Base-by-base conservation (phyloP, 2,888 invertebrate species). In the Danaus chrysippus region DNA sequence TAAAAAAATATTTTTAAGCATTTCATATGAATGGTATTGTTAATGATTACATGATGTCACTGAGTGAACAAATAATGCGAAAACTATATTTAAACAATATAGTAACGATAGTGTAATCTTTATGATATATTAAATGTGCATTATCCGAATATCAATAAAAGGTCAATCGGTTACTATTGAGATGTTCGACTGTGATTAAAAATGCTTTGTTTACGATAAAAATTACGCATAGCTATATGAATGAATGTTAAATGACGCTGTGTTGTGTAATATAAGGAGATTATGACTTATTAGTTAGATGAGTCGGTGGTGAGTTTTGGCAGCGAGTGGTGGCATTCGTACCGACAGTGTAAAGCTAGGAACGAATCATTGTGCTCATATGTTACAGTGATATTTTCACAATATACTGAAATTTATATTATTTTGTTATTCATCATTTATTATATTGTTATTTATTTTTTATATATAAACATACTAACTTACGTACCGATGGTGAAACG, bases 351-450 rank as follows among this genome's bases (percentile, higher is more conserved):
- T 70, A 68, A 64, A 68, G 65, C 71, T 70, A 74, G 72, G 74
- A 77, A 75, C 78, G 81, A 73, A 69, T 68, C 73, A 56, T 59
- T 68, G 75, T 79, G 78, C 79, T 76, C 78, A 76, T 68, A 68
- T 55, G 54, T 42, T 43, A n/a, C 56, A 34, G 43, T 56, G 57
- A 62, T 58, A 61, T 56, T 58, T 15, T 44, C 54, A 23, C 12
- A 42, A 43, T 17, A 55, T 34, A 6, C 23, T 34, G 23, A 34
- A 34, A 34, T 34, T 34, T 34, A 34, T 34, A 34, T 34, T 34
- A 1, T 34, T 34, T 34, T 34, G 23, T 34, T 34, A 34, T 34
- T 34, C 23, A 34, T 34, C 23, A 34, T 34, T 34, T 34, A 34
- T 34, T 34, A 34, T 34, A 34, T 34, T 34, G 23, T 34, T 34